These are phyloP conservation scores for Rhinolophus sinicus DNA, from an alignment of 2,113 vertebrate species.

Conservation along the genomic window DNA sequence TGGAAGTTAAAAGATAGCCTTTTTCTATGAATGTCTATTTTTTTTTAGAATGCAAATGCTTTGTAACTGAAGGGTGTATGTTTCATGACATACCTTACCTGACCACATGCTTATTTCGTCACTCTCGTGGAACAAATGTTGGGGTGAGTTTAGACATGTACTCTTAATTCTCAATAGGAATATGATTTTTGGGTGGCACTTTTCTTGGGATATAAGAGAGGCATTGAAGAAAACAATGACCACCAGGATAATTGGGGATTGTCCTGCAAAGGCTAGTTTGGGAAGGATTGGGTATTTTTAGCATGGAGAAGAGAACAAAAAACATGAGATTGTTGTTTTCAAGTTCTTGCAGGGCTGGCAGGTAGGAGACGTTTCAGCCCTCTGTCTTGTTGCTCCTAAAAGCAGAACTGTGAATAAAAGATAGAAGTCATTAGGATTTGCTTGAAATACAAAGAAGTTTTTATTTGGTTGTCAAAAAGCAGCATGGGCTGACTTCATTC, in stretches of 20 bases:
- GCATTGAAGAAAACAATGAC: background rate
- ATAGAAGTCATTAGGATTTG: background rate
- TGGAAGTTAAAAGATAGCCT: background rate
- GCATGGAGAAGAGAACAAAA: background rate
- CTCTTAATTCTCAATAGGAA: background rate
- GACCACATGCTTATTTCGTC: accelerated
- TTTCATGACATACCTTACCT: background rate
- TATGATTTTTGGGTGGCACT: background rate
- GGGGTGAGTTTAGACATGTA: background rate
- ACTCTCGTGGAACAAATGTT: background rate
- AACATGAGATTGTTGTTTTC: background rate
- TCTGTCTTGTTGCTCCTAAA: background rate
- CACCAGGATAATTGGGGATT: background rate
- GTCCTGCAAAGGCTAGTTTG: background rate
- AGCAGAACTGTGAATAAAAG: background rate
- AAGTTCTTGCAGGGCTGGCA: background rate
- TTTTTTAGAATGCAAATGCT: background rate
- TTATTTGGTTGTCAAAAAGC: background rate
- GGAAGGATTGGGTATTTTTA: background rate
- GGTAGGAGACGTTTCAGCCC: background rate
- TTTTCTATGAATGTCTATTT: background rate
- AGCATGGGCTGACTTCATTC: background rate
- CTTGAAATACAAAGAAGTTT: background rate
- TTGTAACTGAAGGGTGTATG: background rate
- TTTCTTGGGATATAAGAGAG: background rate